Evolutionary conservation across 2,888 invertebrate genomes (phyloP).

Genomic region (Chrysina gloriosa): DNA sequence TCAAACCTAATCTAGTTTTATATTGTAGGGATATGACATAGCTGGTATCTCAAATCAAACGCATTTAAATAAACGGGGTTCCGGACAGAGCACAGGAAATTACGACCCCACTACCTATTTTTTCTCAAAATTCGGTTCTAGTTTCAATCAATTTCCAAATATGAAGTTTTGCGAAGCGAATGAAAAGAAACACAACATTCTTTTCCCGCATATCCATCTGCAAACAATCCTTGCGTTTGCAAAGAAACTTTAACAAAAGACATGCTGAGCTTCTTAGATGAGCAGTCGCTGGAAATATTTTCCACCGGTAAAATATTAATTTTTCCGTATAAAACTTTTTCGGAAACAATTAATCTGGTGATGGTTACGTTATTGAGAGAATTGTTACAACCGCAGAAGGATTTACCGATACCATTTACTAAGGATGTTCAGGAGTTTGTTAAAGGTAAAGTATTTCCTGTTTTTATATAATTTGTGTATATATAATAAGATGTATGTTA

Average conservation of each 20-base stretch:
- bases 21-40: conserved; percentile 57
- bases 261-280: conserved; percentile 80
- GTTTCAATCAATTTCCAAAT: conserved; percentile 90
- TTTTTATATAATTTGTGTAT: too few species aligned
- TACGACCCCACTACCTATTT: conserved; percentile 86
- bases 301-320: conserved; percentile 75
- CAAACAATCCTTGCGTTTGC: conserved; percentile 83
- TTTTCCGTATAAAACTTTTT: conserved; percentile 94
- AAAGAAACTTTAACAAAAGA: conserved; percentile 90
- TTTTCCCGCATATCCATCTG: conserved; percentile 82
- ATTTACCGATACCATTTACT: conserved; percentile 89
- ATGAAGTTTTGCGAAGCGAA: conserved; percentile 81
- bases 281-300: conserved; percentile 84
- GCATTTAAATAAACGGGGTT: background rate
- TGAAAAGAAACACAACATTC: conserved; percentile 72
- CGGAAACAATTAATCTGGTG: conserved; percentile 93
- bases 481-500: too few species aligned
- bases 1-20: too few species aligned
- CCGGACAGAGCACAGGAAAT: conserved; percentile 41
- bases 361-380: conserved; percentile 93
- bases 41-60: conserved; percentile 49
- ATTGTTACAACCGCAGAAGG: conserved; percentile 89
- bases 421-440: conserved; percentile 82
- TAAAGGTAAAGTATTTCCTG: conserved; percentile 56
- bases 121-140: conserved; percentile 92